Percentiles rank a stretch among this genome's conserved stretches.
Evolutionary conservation across 2,113 vertebrate species (phyloP).

Genomic region (Corvus moneduloides): DNA sequence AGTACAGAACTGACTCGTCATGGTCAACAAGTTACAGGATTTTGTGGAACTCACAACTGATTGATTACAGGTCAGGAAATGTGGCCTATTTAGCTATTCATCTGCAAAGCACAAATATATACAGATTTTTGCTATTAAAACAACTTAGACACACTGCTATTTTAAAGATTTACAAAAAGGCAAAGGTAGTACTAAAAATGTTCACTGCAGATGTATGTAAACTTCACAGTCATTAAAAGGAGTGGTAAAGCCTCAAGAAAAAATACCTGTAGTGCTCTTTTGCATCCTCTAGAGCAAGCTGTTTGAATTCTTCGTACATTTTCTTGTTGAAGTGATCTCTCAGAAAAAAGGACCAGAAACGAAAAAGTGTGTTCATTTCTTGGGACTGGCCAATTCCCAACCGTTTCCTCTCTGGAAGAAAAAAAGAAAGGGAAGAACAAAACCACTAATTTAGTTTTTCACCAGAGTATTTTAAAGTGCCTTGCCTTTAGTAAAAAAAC

Average conservation of each 20-base stretch:
- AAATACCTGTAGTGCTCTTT: slow-evolving; percentile 92
- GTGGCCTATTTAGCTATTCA: not conserved
- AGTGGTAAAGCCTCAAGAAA: not conserved
- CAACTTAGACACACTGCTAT: not conserved
- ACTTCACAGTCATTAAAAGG: not conserved
- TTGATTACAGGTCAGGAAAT: not conserved
- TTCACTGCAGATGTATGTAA: not conserved
- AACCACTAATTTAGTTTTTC: not conserved
- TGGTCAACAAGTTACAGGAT: not conserved
- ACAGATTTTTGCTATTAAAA: not conserved
- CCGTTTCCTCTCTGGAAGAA: slow-evolving; percentile 86
- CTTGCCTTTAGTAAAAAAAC: not conserved
- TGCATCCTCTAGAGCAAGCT: slow-evolving; percentile 88
- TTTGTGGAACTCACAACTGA: not conserved
- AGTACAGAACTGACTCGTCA: not conserved
- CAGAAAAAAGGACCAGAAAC: slow-evolving; percentile 99
- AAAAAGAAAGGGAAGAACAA: not conserved
- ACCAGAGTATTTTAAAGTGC: not conserved
- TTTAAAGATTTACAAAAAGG: not conserved
- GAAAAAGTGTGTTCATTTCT: slow-evolving; percentile 98
- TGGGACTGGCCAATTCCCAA: slow-evolving; percentile 93
- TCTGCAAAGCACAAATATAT: not conserved
- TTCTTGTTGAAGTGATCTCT: slow-evolving; percentile 96
- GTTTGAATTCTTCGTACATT: slow-evolving; percentile 97
- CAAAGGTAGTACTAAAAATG: not conserved